Evolutionary conservation across 2,113 vertebrate genomes (phyloP), one percentile per base, ranked within the genome.

Genomic region (Herpetotheres cachinnans): DNA sequence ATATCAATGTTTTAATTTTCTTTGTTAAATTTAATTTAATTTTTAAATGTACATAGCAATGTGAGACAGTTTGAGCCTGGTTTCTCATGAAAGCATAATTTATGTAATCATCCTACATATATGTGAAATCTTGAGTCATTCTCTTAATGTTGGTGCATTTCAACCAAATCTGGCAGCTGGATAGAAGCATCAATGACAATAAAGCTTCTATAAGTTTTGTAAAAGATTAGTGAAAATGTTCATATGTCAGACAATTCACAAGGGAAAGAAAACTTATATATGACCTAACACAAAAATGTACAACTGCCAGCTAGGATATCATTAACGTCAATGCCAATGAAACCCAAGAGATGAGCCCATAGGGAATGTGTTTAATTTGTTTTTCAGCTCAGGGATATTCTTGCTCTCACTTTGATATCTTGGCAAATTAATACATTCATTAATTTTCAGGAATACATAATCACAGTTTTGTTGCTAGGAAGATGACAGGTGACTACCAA

Each of bases 331-430:
- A 50, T 26, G 16, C 29, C 36, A 73, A 13, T n/a, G 61, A 92
- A 93, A 92, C 10, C 6, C 0, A 2, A 93, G 47, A 46, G 0
- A 0, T 59, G 5, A 90, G 3, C 47, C 50, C 5, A 25, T 2
- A 30, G 5, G 8, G 7, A 59, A 65, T 10, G 5, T n/a, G 9
- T 70, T 82, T 74, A 73, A 74, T 90, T 92, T 78, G 40, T 54
- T 71, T 21, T 87, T 84, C 59, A 91, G 46, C 46, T 74, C 27
- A 52, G 16, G 42, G 9, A 78, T 73, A 90, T 62, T 62, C 22
- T 82, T 8, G 0, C 3, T 83, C 7, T 77, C 34, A 8, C 24
- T 85, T 67, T 76, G 32, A 9, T 58, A 76, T 34, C 34, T 38
- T 91, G 29, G 11, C 16, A 91, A 82, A 90, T 78, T 56, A 69